Percentiles rank a stretch among this genome's conserved stretches.
phyloP scores from a whole-genome alignment of 2,797 vertebrate species.

The Loris lydekkerianus region DNA sequence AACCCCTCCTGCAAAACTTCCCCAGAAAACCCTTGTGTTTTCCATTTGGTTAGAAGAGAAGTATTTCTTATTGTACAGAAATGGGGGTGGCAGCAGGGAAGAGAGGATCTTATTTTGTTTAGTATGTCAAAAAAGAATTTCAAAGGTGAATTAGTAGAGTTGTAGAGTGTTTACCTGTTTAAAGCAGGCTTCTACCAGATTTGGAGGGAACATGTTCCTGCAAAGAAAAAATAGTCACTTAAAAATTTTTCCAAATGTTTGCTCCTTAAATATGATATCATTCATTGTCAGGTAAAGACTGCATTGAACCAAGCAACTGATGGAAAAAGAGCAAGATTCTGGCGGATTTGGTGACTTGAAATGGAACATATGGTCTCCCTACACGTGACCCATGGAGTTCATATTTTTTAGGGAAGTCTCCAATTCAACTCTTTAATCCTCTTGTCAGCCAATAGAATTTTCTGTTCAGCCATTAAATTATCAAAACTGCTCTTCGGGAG shows the following conservation, averaged over 20 bases:
- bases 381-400: neutral
- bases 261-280: conserved; percentile 24
- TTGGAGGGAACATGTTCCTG: conserved; percentile 99
- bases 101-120: neutral
- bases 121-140: conserved; percentile 22
- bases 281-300: neutral
- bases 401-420: neutral
- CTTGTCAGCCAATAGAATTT: neutral
- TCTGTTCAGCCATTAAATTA: neutral
- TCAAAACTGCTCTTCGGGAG: neutral
- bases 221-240: conserved; percentile 85
- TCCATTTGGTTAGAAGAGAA: conserved; percentile 31
- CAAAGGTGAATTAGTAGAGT: conserved; percentile 1
- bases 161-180: conserved; percentile 94
- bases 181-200: conserved; percentile 98
- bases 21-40: conserved; percentile 37
- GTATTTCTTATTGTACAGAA: conserved; percentile 48
- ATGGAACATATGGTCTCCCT: neutral
- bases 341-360: conserved; percentile 46
- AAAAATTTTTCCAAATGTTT: conserved; percentile 42
- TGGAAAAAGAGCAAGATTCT: conserved; percentile 26
- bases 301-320: neutral
- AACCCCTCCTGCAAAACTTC: neutral
- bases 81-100: too few relatives aligned
- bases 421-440: neutral